Evolutionary conservation across 2,888 invertebrate genomes (phyloP).

Genomic region (Ephialtes manifestator): DNA sequence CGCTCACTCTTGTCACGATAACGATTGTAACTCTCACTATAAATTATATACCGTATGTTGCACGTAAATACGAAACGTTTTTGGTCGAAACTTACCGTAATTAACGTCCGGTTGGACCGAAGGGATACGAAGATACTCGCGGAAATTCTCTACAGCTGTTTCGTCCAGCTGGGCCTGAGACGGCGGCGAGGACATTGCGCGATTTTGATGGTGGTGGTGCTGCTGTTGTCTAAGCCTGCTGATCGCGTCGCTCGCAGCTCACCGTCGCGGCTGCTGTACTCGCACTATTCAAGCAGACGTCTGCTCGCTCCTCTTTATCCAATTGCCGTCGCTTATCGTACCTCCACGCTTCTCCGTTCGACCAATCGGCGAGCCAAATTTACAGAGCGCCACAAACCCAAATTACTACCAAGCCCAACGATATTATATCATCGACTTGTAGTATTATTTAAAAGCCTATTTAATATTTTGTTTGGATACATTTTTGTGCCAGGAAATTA

Average conservation of each 20-base stretch:
- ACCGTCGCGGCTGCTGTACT: conserved; percentile 28
- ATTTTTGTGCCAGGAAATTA: too few relatives aligned
- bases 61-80: background rate
- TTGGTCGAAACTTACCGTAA: conserved; percentile 90
- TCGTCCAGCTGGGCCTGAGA: conserved; percentile 82
- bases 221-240: conserved; percentile 51
- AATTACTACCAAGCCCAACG: conserved; percentile 15
- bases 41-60: background rate
- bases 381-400: conserved; percentile 53
- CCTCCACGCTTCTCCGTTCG: conserved; percentile 67
- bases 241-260: conserved; percentile 71
- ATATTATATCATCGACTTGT: background rate
- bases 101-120: conserved; percentile 95
- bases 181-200: conserved; percentile 74
- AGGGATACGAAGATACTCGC: conserved; percentile 94
- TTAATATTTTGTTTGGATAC: too few relatives aligned
- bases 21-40: conserved; percentile 11
- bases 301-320: conserved; percentile 71
- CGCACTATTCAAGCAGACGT: conserved; percentile 79
- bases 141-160: conserved; percentile 91
- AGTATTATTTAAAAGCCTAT: too few relatives aligned
- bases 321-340: conserved; percentile 73
- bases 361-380: conserved; percentile 70
- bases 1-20: conserved; percentile 5
- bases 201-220: conserved; percentile 61